These are phyloP conservation scores for Polyommatus icarus DNA, from an alignment of 2,888 invertebrate species.

Conservation along the genomic window DNA sequence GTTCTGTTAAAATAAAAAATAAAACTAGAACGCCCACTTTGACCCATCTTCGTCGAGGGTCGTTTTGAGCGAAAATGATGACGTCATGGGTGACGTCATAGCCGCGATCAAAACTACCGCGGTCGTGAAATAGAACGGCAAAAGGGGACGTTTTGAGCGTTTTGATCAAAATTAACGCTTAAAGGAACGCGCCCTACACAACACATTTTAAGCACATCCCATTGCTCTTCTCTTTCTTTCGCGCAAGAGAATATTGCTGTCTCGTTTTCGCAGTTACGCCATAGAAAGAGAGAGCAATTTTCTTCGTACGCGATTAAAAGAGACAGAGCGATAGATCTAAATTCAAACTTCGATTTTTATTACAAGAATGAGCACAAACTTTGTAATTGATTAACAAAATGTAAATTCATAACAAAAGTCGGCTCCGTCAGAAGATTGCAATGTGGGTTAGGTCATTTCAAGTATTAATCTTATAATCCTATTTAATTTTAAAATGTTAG, in stretches of 20 bases:
- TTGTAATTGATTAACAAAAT: too few relatives aligned
- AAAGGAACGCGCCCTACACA: too few relatives aligned
- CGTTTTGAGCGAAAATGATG: too few relatives aligned
- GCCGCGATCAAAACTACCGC: too few relatives aligned
- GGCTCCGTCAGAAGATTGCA: background rate
- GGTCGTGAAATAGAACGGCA: too few relatives aligned
- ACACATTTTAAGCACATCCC: background rate
- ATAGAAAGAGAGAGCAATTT: background rate
- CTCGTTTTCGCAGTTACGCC: background rate
- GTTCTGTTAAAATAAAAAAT: too few relatives aligned
- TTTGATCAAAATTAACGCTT: too few relatives aligned
- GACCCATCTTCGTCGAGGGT: too few relatives aligned
- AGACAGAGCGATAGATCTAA: background rate
- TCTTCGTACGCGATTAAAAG: background rate
- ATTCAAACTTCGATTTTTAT: background rate
- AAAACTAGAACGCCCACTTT: too few relatives aligned
- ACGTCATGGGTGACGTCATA: too few relatives aligned
- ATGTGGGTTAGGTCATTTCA: background rate
- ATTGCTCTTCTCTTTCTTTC: background rate
- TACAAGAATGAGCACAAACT: too few relatives aligned
- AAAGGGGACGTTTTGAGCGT: too few relatives aligned
- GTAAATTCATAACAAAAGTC: background rate
- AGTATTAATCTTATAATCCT: background rate
- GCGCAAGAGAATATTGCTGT: background rate
- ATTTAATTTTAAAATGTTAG: slow-evolving; percentile 31